Conservation (phyloP, 2,113 vertebrate species). For the Stigmatopora argus region DNA sequence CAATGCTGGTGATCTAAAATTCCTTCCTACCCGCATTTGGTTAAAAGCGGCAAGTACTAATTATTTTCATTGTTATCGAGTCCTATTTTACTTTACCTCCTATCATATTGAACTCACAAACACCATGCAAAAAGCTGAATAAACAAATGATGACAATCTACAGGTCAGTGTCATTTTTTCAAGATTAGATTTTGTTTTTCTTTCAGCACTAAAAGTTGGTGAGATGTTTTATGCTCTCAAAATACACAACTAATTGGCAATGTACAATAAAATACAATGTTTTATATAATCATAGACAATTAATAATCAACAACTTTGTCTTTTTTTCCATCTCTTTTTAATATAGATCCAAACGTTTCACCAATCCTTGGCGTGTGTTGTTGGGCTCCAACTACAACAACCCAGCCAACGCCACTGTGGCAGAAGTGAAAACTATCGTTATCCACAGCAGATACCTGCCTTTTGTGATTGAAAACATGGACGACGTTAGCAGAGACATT, state of each 20-base stretch:
- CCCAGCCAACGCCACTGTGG: slow-evolving; percentile 69
- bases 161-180: too few relatives aligned
- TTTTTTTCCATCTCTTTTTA: background rate
- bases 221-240: too few relatives aligned
- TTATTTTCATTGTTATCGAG: too few relatives aligned
- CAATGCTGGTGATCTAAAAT: too few relatives aligned
- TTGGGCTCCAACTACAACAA: slow-evolving; percentile 78
- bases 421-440: slow-evolving; percentile 77
- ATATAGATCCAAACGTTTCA: slow-evolving; percentile 74
- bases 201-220: too few relatives aligned
- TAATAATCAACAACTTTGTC: background rate
- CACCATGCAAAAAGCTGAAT: too few relatives aligned
- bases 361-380: slow-evolving; percentile 77
- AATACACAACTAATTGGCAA: background rate
- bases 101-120: too few relatives aligned
- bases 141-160: too few relatives aligned
- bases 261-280: background rate
- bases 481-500: slow-evolving; percentile 87
- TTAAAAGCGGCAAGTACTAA: too few relatives aligned
- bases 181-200: too few relatives aligned
- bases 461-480: slow-evolving; percentile 80
- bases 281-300: background rate
- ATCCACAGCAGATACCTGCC: slow-evolving; percentile 85
- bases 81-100: too few relatives aligned
- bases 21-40: too few relatives aligned